phyloP scores from a whole-genome alignment of 2,113 vertebrate species.

The Oncorhynchus tshawytscha region DNA sequence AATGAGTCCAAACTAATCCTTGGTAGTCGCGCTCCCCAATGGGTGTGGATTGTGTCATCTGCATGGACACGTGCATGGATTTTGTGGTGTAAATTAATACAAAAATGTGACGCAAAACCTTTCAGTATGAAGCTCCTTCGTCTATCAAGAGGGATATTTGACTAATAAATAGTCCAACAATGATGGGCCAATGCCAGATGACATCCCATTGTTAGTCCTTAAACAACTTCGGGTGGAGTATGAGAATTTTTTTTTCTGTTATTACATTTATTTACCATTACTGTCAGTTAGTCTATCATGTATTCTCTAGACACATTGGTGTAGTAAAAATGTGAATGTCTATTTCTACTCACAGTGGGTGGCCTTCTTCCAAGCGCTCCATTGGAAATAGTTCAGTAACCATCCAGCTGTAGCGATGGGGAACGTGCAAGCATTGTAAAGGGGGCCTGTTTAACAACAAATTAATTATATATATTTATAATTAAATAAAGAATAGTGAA shows the following conservation, averaged over 20 bases:
- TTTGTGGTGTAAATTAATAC: background rate
- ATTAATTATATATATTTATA: conserved; percentile 23
- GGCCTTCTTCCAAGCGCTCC: background rate
- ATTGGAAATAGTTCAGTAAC: conserved; percentile 2
- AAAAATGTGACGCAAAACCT: background rate
- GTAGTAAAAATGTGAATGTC: conserved; percentile 9
- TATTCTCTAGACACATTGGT: conserved; percentile 15
- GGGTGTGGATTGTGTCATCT: background rate
- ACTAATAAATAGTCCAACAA: background rate
- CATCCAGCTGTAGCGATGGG: conserved; percentile 11
- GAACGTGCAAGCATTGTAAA: conserved; percentile 2
- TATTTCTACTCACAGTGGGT: conserved; percentile 14
- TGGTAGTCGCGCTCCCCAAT: background rate
- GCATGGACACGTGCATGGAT: too few species aligned
- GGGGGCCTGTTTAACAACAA: conserved; percentile 13
- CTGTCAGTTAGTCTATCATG: background rate
- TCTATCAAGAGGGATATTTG: background rate
- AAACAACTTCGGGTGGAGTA: background rate
- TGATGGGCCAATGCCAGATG: background rate
- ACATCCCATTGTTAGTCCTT: background rate
- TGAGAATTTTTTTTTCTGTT: background rate
- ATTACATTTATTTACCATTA: background rate
- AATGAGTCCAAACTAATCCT: background rate
- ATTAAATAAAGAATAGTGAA: conserved; percentile 27
- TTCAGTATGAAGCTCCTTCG: too few species aligned